Evolutionary conservation across 64 coral and sea anemone genomes (phyloP), one percentile per base, ranked within the genome.

Genomic region (Dendrophyllia cribrosa): DNA sequence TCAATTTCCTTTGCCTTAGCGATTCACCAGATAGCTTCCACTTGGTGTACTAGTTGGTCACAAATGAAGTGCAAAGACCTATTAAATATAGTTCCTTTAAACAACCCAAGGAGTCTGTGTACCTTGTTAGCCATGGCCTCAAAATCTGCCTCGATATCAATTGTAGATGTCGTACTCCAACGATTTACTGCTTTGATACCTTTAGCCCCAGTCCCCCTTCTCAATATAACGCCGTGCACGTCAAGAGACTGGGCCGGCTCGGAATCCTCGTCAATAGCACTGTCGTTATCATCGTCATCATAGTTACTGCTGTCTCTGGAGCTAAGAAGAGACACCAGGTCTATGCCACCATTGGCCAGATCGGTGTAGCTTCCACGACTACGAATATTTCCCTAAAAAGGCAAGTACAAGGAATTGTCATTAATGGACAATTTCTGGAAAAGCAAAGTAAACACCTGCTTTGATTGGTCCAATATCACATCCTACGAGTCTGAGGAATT

Each of bases 181-280:
- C 79, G 86, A 46, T 74, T 92, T 55, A 83, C 66, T 15, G 71
- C 70, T 65, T 73, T 76, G 5, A 61, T 72, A 78, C 20, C 84
- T 47, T 45, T 69, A 1, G 87, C 71, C 65, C 70, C 46, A 15
- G 20, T 63, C 58, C 55, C 76, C 45, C 72, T 75, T 14, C 76
- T 50, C 23, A 23, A 17, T 20, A 70, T 86, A 66, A 55, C 86
- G 59, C 85, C 77, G 9, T 49, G 73, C 25, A 60, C 14, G 7
- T 47, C 15, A 58, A 75, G 16, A 1, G 76, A 13, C 52, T 78
- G 19, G 13, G 43, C 25, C 15, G 82, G 65, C 56, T 91, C 89
- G 55, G 95, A 72, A 20, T 96, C 95, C 11, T 96, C 95, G 79
- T 93, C 95, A 34, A 96, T 93, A 16, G 95, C 90, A 66, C 95